Percentiles rank a stretch among this genome's conserved stretches.
Evolutionary conservation across 2,113 vertebrate genomes (phyloP).

Genomic region (Pseudonaja textilis): DNA sequence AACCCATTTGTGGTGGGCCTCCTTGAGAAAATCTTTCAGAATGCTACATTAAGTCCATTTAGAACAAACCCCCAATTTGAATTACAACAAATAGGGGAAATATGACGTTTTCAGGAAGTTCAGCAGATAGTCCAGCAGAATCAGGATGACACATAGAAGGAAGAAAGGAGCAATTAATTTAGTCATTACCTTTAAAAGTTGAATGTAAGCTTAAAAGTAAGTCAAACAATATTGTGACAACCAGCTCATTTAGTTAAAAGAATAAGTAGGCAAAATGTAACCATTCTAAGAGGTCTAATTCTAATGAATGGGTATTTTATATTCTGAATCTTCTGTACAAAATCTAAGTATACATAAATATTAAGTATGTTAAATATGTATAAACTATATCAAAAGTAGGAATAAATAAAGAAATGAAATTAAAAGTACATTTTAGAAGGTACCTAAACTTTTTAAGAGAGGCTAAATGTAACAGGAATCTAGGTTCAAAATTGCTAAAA

Average conservation of each 20-base stretch:
- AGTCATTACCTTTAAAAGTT: slow-evolving; percentile 68
- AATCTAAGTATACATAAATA: not conserved
- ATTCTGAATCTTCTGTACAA: not conserved
- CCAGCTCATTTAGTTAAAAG: slow-evolving; percentile 34
- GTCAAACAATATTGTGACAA: slow-evolving; percentile 62
- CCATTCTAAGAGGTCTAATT: not conserved
- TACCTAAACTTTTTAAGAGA: not conserved
- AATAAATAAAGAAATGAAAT: not conserved
- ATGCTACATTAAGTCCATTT: slow-evolving; percentile 84
- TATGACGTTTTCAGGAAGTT: slow-evolving; percentile 79
- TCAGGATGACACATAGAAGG: slow-evolving; percentile 82
- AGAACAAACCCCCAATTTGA: slow-evolving; percentile 65
- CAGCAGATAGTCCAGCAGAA: slow-evolving; percentile 82
- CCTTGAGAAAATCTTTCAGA: slow-evolving; percentile 89
- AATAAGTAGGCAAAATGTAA: not conserved
- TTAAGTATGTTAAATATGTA: slow-evolving; percentile 10
- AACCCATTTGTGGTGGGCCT: slow-evolving; percentile 82
- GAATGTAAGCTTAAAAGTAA: slow-evolving; percentile 70
- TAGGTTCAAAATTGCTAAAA: not conserved
- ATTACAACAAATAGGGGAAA: slow-evolving; percentile 71
- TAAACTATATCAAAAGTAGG: not conserved
- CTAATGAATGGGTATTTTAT: not conserved
- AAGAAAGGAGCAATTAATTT: slow-evolving; percentile 86
- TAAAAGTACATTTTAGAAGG: not conserved
- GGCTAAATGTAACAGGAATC: not conserved